Evolutionary conservation across 2,888 invertebrate species (phyloP), one percentile per base, ranked within the genome.

Genomic region (Conomelus anceps): DNA sequence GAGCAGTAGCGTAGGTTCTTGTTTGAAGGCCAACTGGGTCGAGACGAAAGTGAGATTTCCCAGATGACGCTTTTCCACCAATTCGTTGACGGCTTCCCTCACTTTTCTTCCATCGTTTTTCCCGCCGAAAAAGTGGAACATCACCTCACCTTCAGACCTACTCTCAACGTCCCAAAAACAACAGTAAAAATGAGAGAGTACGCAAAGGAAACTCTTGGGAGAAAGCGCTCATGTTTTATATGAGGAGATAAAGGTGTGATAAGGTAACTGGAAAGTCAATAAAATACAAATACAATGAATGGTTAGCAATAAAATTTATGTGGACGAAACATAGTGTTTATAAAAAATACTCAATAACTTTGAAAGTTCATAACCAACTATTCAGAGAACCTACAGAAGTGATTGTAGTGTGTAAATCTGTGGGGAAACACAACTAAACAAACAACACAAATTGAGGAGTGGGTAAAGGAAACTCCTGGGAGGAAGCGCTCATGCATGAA

Each of bases 1-100:
- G 13, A 91, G 89, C 11, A 90, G 90, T 1, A 91, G 89, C 6
- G 90, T 91, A 22, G 91, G 96, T 91, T 96, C 96, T 93, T 96
- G 96, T 90, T 96, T 95, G 90, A 96, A 95, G 89, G 95, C 95
- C 91, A 96, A 94, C 91, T 95, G 95, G 89, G 96, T 95, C 0
- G 96, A 95, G 23, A 95, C 94, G 85, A 96, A 93, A 85, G 95
- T 94, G 89, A 95, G 94, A 91, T 95, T 95, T 84, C 95, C 95
- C 89, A 95, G 94, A 24, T 94, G 94, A 41, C 95, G 95, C 34
- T 94, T 94, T 91, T 95, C 95, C 85, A 95, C 94, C 93, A 95
- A 94, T 91, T 94, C 94, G 90, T 94, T 94, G 34, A 95, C 93
- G 88, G 95, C 94, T 89, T 94, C 93, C 89, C 94, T 93, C 90